Evolutionary conservation across 2,888 invertebrate genomes (phyloP).

Genomic region (Scaptodrosophila latifasciaeformis): DNA sequence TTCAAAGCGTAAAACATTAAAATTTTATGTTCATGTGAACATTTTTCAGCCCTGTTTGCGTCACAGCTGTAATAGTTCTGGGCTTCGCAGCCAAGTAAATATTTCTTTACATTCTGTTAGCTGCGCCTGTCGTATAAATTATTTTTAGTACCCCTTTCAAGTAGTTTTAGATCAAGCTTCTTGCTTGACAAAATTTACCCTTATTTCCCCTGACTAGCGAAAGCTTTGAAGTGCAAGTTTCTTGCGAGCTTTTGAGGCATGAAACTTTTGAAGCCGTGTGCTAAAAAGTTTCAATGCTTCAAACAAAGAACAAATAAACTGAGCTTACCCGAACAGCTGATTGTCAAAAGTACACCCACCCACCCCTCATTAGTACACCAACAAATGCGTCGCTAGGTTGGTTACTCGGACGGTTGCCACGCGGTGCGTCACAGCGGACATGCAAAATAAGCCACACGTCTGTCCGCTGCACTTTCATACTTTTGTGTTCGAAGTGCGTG

Average conservation of each 20-base stretch:
- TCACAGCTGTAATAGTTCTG: too few species aligned
- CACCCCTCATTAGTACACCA: not conserved
- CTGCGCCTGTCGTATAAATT: too few species aligned
- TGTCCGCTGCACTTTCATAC: too few species aligned
- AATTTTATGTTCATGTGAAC: too few species aligned
- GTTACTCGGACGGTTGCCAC: constrained; percentile 25
- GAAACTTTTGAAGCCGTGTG: not conserved
- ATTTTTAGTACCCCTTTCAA: too few species aligned
- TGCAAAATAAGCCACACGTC: too few species aligned
- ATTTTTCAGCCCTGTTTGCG: too few species aligned
- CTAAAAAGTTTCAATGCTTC: constrained; percentile 9
- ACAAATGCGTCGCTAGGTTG: constrained; percentile 4
- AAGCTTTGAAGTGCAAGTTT: constrained; percentile 19
- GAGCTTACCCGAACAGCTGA: constrained; percentile 37
- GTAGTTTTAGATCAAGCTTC: too few species aligned
- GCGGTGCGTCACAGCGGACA: constrained; percentile 12
- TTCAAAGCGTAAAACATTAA: too few species aligned
- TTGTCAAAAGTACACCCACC: constrained; percentile 40
- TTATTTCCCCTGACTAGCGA: constrained; percentile 34
- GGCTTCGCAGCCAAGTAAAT: too few species aligned
- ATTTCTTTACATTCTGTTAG: too few species aligned
- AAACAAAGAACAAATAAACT: not conserved
- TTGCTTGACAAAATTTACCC: constrained; percentile 21
- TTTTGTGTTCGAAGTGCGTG: too few species aligned
- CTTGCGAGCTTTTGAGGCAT: not conserved